Evolutionary conservation across 1,140 invertebrate genomes (phyloP).

Genomic region (Apis florea): DNA sequence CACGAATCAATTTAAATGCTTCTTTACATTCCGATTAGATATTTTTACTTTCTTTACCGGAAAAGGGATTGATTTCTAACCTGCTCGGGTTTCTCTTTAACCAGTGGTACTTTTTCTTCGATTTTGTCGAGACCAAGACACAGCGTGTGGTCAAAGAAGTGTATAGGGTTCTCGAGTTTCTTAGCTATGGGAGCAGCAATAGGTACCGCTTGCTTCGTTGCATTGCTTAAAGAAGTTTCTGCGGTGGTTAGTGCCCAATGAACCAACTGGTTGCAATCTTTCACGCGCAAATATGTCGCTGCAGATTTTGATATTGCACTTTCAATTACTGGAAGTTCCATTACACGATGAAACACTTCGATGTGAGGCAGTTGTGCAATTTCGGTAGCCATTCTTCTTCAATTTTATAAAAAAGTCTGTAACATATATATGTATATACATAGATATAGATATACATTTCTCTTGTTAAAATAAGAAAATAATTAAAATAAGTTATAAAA

Average conservation of each 20-base stretch:
- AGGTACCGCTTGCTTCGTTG: conserved; percentile 82
- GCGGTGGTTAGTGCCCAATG: conserved; percentile 86
- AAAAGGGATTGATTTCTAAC: conserved; percentile 75
- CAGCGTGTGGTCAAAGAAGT: conserved; percentile 85
- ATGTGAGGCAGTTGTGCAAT: conserved; percentile 77
- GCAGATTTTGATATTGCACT: conserved; percentile 81
- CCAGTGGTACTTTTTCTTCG: conserved; percentile 85
- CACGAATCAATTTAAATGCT: no score
- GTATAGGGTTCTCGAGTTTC: conserved; percentile 82
- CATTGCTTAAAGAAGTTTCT: conserved; percentile 84
- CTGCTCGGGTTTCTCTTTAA: conserved; percentile 85
- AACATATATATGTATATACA: background rate
- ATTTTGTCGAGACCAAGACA: conserved; percentile 85
- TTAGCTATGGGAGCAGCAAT: conserved; percentile 81
- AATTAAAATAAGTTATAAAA: no score
- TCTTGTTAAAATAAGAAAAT: no score
- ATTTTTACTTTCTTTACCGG: background rate
- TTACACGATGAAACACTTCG: conserved; percentile 81
- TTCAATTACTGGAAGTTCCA: conserved; percentile 82
- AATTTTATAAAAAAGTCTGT: background rate
- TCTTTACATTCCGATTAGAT: background rate
- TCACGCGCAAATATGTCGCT: conserved; percentile 82
- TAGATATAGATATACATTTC: no score
- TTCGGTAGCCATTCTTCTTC: conserved; percentile 61
- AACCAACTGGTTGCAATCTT: conserved; percentile 80